Conservation (phyloP, 2,888 invertebrate species). For the Drosophila meridiana region DNA sequence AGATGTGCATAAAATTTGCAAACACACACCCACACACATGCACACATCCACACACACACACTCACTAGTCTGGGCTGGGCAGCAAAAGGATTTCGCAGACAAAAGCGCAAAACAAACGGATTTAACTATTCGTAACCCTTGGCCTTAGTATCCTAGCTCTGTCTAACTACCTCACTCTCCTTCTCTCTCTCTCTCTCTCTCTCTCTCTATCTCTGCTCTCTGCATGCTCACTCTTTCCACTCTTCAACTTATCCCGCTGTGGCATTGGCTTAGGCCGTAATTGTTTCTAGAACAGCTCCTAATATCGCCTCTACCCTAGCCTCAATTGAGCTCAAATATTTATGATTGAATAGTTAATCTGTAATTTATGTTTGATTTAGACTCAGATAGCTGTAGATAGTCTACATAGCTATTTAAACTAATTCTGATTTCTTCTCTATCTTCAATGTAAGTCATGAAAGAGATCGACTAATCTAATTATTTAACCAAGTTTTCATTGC, state of each 20-base stretch:
- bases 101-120: conserved; percentile 75
- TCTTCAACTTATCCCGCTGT: conserved; percentile 42
- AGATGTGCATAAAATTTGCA: conserved; percentile 66
- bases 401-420: too few species aligned
- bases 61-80: conserved; percentile 46
- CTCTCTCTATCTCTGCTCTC: background rate
- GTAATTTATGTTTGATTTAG: background rate
- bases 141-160: conserved; percentile 35
- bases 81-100: conserved; percentile 71
- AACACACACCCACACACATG: conserved; percentile 22
- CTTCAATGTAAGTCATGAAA: too few species aligned
- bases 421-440: too few species aligned
- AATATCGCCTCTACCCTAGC: conserved; percentile 3
- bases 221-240: background rate
- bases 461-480: too few species aligned
- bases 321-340: background rate
- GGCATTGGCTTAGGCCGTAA: conserved; percentile 35
- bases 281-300: conserved; percentile 30
- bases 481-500: too few species aligned
- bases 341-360: background rate
- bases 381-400: background rate
- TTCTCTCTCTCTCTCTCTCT: background rate
- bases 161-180: background rate
- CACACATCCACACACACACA: conserved; percentile 11
- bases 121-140: conserved; percentile 75